These are phyloP conservation scores for Volucella bombylans DNA, from an alignment of 2,888 invertebrate genomes.

Conservation along the genomic window DNA sequence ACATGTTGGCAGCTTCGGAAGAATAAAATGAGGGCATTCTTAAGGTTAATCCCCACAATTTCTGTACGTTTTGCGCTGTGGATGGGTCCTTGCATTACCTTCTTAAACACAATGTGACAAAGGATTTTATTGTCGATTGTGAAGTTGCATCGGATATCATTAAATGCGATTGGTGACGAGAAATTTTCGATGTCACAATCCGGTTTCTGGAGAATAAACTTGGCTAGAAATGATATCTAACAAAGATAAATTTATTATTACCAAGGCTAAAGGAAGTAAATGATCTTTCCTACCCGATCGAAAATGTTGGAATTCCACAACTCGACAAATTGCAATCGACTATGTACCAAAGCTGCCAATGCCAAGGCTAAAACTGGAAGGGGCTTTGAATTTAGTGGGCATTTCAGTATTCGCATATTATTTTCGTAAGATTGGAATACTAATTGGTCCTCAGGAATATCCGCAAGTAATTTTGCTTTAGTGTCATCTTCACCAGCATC, in stretches of 20 bases:
- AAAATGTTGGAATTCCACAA: slow-evolving; percentile 67
- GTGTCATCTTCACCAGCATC: slow-evolving; percentile 8
- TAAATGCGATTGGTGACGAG: slow-evolving; percentile 5
- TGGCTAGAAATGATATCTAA: slow-evolving; percentile 57
- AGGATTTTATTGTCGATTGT: slow-evolving; percentile 69
- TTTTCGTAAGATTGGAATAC: slow-evolving; percentile 48
- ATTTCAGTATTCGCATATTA: slow-evolving; percentile 50
- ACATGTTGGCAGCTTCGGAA: slow-evolving; percentile 53
- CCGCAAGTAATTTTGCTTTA: slow-evolving; percentile 26
- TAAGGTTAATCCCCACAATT: slow-evolving; percentile 52
- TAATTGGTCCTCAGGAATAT: slow-evolving; percentile 49
- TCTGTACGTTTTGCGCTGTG: slow-evolving; percentile 42
- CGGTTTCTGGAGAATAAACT: slow-evolving; percentile 53
- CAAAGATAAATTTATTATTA: not conserved
- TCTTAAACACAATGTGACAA: slow-evolving; percentile 59
- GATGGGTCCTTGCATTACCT: slow-evolving; percentile 68
- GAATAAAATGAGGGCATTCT: slow-evolving; percentile 50
- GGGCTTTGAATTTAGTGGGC: slow-evolving; percentile 9
- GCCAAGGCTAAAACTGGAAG: slow-evolving; percentile 51
- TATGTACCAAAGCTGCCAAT: slow-evolving; percentile 71
- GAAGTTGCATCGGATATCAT: slow-evolving; percentile 62
- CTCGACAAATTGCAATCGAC: slow-evolving; percentile 67
- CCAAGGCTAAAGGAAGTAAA: too few species aligned
- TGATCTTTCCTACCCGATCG: slow-evolving; percentile 51
- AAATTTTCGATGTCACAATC: slow-evolving; percentile 43